Evolutionary conservation across 2,888 invertebrate genomes (phyloP).

Genomic region (Tupiocoris notatus): DNA sequence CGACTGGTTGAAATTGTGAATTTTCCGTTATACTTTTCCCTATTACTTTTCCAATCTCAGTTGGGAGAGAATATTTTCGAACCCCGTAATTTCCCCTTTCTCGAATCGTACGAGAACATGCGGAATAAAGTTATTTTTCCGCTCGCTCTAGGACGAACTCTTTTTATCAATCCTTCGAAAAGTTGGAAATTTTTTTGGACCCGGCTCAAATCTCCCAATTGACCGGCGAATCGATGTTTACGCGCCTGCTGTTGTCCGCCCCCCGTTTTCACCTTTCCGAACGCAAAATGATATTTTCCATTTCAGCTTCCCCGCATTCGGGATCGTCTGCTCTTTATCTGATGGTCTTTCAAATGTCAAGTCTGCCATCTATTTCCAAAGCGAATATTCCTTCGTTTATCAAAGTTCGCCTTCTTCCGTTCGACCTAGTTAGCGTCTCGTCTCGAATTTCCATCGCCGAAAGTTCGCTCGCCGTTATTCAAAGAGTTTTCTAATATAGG

Average conservation of each 20-base stretch:
- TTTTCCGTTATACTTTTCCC: no score
- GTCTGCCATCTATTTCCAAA: neutral
- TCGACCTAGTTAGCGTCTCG: neutral
- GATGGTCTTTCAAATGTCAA: neutral
- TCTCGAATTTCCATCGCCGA: neutral
- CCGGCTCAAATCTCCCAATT: neutral
- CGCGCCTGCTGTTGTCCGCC: neutral
- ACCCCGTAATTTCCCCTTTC: no score
- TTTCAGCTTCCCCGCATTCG: neutral
- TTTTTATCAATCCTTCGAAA: no score
- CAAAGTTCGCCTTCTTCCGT: neutral
- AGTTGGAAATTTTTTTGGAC: neutral
- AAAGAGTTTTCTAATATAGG: no score
- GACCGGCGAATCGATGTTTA: neutral
- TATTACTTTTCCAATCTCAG: no score
- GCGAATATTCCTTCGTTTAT: neutral
- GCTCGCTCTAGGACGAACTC: no score
- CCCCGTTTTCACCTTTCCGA: neutral
- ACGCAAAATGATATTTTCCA: neutral
- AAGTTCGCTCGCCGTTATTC: no score
- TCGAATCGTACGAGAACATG: no score
- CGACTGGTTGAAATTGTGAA: no score
- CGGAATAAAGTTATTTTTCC: no score
- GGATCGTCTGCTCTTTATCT: neutral
- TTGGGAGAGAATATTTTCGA: no score